Evolutionary conservation across 2,888 invertebrate genomes (phyloP), one percentile per base, ranked within the genome.

Genomic region (Pyrochroa serraticornis): DNA sequence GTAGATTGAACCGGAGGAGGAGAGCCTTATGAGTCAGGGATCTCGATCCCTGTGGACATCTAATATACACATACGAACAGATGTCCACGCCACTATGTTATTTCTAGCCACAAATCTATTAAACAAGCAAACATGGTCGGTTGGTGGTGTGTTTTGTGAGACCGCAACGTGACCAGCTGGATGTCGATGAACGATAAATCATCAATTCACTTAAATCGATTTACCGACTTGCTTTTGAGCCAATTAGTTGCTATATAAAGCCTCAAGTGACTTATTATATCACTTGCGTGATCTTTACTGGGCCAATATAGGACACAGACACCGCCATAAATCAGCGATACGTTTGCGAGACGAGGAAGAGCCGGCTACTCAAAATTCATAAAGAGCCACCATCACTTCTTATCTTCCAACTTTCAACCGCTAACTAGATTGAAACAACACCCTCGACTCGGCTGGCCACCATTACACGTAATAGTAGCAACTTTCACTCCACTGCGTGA

Each of bases 71-170:
- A 50, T 41, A 42, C 12, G 39, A 33, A 42, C 48, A 48, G 48
- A 39, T 48, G 48, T 39, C 48, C 41, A 41, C 33, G 45, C 39
- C 12, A 33, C 33, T 32, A 38, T 50, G 42, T 41, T 50, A 50
- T 50, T 50, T 42, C 41, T 42, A 42, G 42, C 31, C 42, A 50
- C 50, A 42, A 47, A 42, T 50, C 42, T 50, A 50, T 50, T 50
- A 50, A 50, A 42, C 35, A 50, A 50, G 50, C 50, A 50, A 50
- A 50, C 50, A 50, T 50, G 50, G n/a, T n/a, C n/a, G n/a, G n/a
- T n/a, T n/a, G n/a, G 42, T 42, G 50, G 50, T 48, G 32, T 14
- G 47, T 12, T 13, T 7, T 35, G 35, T 9, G 45, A 8, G n/a
- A 36, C 47, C 47, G 37, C 47, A 32, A 48, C 38, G 36, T 10